Percentiles rank a stretch among this genome's conserved stretches.
Evolutionary conservation across 2,888 invertebrate species (phyloP).

Genomic region (Rhorus exstirpatorius): DNA sequence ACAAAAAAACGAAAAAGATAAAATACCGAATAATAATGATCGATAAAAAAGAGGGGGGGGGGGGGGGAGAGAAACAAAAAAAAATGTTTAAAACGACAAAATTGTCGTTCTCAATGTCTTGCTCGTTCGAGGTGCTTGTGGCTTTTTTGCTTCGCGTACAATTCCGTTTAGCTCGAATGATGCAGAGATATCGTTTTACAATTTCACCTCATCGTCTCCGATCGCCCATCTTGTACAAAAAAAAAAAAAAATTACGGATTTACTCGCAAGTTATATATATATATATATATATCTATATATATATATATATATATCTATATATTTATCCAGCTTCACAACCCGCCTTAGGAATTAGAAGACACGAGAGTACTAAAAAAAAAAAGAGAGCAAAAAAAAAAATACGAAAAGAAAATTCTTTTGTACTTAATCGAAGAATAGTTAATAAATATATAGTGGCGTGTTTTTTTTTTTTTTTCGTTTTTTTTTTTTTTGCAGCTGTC

Average conservation of each 20-base stretch:
- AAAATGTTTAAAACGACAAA: slow-evolving; percentile 23
- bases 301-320: slow-evolving; percentile 57
- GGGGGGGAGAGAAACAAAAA: background rate
- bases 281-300: slow-evolving; percentile 40
- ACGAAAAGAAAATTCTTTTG: slow-evolving; percentile 82
- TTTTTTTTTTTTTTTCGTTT: too few species aligned
- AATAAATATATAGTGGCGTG: slow-evolving; percentile 64
- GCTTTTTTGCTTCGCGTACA: slow-evolving; percentile 57
- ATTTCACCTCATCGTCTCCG: slow-evolving; percentile 56
- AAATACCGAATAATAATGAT: too few species aligned
- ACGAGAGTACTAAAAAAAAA: slow-evolving; percentile 72
- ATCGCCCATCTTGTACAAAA: slow-evolving; percentile 74
- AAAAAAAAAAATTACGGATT: slow-evolving; percentile 74
- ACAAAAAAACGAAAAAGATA: slow-evolving; percentile 39
- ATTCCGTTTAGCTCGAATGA: slow-evolving; percentile 27
- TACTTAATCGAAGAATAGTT: slow-evolving; percentile 82
- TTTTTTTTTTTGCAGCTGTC: too few species aligned
- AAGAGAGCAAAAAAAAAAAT: slow-evolving; percentile 19
- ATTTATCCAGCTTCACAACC: slow-evolving; percentile 76
- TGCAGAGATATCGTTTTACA: slow-evolving; percentile 44
- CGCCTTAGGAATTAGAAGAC: slow-evolving; percentile 79
- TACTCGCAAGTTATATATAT: slow-evolving; percentile 69
- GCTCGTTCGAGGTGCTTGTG: slow-evolving; percentile 61
- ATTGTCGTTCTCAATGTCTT: slow-evolving; percentile 45
- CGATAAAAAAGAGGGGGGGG: too few species aligned